These are phyloP conservation scores for Henricia sp. DNA, from an alignment of 53 echinoderm and acorn worm species.

Conservation along the genomic window DNA sequence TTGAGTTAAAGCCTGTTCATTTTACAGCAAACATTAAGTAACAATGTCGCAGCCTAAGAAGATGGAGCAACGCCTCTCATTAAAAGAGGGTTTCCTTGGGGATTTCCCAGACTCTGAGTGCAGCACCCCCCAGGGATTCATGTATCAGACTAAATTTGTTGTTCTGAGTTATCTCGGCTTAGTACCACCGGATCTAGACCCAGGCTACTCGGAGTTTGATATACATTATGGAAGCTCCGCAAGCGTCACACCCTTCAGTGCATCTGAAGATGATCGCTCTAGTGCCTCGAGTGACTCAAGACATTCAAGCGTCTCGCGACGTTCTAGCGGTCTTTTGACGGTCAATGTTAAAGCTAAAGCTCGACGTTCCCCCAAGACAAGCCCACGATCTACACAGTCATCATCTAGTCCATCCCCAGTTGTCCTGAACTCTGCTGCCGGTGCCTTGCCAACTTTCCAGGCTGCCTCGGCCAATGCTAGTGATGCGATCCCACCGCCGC, in stretches of 20 bases:
- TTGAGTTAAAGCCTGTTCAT: too few species aligned
- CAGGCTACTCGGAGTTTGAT: constrained; percentile 64
- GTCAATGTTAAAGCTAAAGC: constrained; percentile 26
- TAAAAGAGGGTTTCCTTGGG: constrained; percentile 5
- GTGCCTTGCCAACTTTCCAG: neutral
- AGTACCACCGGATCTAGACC: constrained; percentile 76
- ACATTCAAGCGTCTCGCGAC: constrained; percentile 25
- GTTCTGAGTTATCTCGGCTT: constrained; percentile 87
- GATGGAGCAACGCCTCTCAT: constrained; percentile 35
- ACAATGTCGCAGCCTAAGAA: neutral
- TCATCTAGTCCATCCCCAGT: constrained; percentile 13
- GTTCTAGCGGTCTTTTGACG: constrained; percentile 30
- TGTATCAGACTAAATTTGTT: constrained; percentile 89
- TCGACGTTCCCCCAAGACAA: constrained; percentile 15
- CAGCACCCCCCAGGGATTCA: constrained; percentile 85
- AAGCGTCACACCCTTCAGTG: constrained; percentile 41
- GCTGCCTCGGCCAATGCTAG: neutral
- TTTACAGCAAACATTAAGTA: too few species aligned
- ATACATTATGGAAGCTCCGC: constrained; percentile 31
- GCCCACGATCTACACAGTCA: constrained; percentile 23
- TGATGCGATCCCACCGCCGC: neutral
- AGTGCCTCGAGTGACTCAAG: constrained; percentile 39
- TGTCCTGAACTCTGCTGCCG: constrained; percentile 9
- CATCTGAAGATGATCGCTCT: constrained; percentile 35
- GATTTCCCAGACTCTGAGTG: constrained; percentile 37